phyloP scores from a whole-genome alignment of 2,797 vertebrate species.

The Erethizon dorsatum region DNA sequence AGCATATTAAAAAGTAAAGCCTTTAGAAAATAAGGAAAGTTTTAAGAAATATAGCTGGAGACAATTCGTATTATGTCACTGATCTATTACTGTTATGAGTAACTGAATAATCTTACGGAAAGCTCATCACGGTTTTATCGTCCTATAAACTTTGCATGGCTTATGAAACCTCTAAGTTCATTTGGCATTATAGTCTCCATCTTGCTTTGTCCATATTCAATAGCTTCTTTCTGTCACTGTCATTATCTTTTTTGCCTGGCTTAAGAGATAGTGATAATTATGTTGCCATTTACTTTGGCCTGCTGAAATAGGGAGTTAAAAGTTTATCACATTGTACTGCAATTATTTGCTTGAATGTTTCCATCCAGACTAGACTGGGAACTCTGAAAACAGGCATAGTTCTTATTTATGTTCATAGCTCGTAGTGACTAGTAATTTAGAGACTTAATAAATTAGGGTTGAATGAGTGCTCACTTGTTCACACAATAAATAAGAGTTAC shows the following conservation, averaged over 20 bases:
- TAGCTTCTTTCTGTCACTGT: conserved; percentile 31
- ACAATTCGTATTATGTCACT: not conserved
- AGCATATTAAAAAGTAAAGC: not conserved
- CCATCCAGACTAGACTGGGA: conserved; percentile 15
- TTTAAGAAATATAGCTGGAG: conserved; percentile 53
- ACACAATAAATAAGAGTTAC: conserved; percentile 33
- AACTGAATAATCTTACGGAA: conserved; percentile 38
- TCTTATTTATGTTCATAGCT: conserved; percentile 50
- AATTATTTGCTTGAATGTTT: conserved; percentile 54
- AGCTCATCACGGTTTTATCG: not conserved
- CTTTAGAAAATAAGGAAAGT: conserved; percentile 21
- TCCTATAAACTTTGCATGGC: not conserved
- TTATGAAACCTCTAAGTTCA: not conserved
- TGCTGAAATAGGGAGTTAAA: conserved; percentile 44
- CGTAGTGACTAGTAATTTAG: conserved; percentile 7
- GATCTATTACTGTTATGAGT: not conserved
- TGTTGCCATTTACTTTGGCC: conserved; percentile 23
- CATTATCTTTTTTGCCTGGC: conserved; percentile 16
- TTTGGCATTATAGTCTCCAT: not conserved
- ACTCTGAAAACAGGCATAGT: conserved; percentile 20
- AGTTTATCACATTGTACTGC: conserved; percentile 35
- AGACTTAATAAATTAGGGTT: not conserved
- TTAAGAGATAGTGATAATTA: conserved; percentile 19
- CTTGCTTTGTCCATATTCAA: not conserved
- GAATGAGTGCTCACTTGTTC: conserved; percentile 26